Conservation (phyloP, 2,888 invertebrate genomes). For the Caenorhabditis sulstoni region DNA sequence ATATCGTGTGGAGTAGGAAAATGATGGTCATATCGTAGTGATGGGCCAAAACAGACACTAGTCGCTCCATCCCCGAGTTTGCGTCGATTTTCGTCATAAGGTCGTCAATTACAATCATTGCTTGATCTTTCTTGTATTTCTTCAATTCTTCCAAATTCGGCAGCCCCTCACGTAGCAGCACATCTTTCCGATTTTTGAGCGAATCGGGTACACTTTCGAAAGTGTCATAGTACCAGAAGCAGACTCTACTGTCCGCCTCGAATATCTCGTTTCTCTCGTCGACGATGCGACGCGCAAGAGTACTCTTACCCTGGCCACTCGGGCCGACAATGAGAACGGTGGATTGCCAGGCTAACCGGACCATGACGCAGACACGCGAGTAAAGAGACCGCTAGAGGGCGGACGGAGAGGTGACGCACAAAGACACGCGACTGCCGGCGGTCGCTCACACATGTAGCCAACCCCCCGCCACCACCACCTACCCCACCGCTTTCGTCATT, state of each 20-base stretch:
- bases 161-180: constrained; percentile 13
- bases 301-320: constrained; percentile 23
- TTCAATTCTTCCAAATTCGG: constrained; percentile 23
- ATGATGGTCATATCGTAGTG: constrained; percentile 22
- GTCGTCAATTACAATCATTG: constrained; percentile 18
- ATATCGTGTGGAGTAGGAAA: constrained; percentile 18
- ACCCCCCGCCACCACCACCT: no score
- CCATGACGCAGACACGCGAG: no score
- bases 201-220: constrained; percentile 22
- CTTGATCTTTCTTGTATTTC: constrained; percentile 23
- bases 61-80: constrained; percentile 19
- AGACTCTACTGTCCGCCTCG: constrained; percentile 2
- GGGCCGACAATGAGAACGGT: constrained; percentile 20
- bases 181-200: constrained; percentile 15
- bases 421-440: no score
- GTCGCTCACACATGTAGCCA: no score
- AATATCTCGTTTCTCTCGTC: constrained; percentile 7
- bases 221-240: constrained; percentile 26
- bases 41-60: constrained; percentile 22
- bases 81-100: constrained; percentile 25
- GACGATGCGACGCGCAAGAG: constrained; percentile 5
- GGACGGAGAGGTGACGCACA: no score
- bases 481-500: no score
- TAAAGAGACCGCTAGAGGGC: no score
- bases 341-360: not conserved